Evolutionary conservation across 2,113 vertebrate genomes (phyloP).

Genomic region (Fregetta grallaria): DNA sequence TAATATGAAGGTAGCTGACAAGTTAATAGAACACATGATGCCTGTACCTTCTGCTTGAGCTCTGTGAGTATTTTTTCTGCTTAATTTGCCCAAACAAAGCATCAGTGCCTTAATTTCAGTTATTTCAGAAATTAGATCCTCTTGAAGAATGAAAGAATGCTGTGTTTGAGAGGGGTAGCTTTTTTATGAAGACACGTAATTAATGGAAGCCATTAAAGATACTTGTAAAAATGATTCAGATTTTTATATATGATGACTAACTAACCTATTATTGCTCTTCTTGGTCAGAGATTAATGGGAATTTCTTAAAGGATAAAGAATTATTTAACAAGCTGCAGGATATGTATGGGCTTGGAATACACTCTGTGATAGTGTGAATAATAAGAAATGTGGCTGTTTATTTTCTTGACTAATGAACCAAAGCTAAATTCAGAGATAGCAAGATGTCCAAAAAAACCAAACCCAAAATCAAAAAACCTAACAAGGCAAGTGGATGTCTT

Average conservation of each 20-base stretch:
- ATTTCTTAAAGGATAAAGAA: slow-evolving; percentile 78
- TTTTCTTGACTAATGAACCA: slow-evolving; percentile 74
- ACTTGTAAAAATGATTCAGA: slow-evolving; percentile 75
- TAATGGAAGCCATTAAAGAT: slow-evolving; percentile 74
- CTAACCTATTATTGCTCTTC: slow-evolving; percentile 76
- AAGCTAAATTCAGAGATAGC: slow-evolving; percentile 55
- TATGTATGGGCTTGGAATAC: slow-evolving; percentile 64
- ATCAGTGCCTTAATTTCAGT: slow-evolving; percentile 67
- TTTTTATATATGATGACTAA: slow-evolving; percentile 76
- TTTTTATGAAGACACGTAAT: slow-evolving; percentile 65
- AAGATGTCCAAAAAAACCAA: slow-evolving; percentile 43
- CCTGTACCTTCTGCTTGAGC: slow-evolving; percentile 34
- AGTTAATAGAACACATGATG: slow-evolving; percentile 8
- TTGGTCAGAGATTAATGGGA: slow-evolving; percentile 77
- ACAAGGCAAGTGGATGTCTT: slow-evolving; percentile 35
- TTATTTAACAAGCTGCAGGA: slow-evolving; percentile 74
- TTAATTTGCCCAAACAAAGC: slow-evolving; percentile 63
- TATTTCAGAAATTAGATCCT: slow-evolving; percentile 66
- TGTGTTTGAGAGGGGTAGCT: slow-evolving; percentile 29
- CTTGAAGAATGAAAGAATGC: slow-evolving; percentile 64
- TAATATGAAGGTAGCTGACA: slow-evolving; percentile 41
- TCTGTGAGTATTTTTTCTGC: slow-evolving; percentile 9
- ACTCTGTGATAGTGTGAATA: slow-evolving; percentile 52
- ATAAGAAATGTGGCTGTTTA: slow-evolving; percentile 65
- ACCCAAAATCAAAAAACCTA: not conserved